Conservation (phyloP, 2,797 vertebrate species). For the Channallabes apus region DNA sequence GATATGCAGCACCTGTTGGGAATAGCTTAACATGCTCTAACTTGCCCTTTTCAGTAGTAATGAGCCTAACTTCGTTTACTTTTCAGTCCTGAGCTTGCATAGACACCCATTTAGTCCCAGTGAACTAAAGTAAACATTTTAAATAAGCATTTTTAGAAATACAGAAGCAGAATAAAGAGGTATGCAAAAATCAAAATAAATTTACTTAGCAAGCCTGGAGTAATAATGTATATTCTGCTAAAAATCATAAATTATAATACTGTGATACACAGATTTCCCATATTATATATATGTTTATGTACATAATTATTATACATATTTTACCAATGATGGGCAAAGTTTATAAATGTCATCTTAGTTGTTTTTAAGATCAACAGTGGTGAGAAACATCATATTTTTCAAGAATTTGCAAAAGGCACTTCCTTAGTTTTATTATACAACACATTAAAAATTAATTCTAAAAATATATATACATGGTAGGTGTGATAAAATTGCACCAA, state of each 20-base stretch:
- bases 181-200: neutral
- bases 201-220: neutral
- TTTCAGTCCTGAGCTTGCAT: conserved; percentile 8
- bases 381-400: neutral
- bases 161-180: neutral
- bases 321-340: neutral
- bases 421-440: neutral
- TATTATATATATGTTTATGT: neutral
- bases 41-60: conserved; percentile 19
- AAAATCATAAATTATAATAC: neutral
- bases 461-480: neutral
- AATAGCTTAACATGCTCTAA: conserved; percentile 44
- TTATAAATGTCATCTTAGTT: neutral
- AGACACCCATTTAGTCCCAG: neutral
- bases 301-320: neutral
- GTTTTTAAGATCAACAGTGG: neutral
- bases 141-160: neutral
- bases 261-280: neutral
- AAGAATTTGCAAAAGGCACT: neutral
- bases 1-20: conserved; percentile 14
- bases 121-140: neutral
- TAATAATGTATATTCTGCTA: neutral
- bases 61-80: conserved; percentile 5
- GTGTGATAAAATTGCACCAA: neutral
- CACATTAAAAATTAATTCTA: neutral